phyloP scores from a whole-genome alignment of 2,888 invertebrate genomes.

The Poecilobothrus nobilitatus region DNA sequence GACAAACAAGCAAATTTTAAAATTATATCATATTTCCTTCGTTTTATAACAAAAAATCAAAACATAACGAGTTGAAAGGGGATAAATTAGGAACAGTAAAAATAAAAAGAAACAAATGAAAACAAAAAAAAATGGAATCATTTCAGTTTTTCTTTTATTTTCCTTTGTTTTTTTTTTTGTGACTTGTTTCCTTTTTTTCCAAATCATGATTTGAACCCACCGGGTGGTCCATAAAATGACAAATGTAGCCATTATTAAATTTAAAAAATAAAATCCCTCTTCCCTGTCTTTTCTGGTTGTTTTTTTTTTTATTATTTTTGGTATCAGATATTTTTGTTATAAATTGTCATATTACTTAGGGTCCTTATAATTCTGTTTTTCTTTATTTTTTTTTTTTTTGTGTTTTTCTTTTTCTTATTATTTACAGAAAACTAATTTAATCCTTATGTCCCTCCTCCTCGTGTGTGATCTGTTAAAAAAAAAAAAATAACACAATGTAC shows the following conservation, averaged over 20 bases:
- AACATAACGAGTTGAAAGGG: no score
- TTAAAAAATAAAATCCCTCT: conserved; percentile 12
- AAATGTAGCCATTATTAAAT: conserved; percentile 25
- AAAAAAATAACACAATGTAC: background rate
- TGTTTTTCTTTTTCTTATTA: background rate
- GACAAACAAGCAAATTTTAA: no score
- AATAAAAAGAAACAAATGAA: background rate
- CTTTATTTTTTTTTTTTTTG: background rate
- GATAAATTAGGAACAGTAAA: no score
- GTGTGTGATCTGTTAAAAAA: background rate
- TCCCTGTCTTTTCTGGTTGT: conserved; percentile 7
- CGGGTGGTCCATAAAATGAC: conserved; percentile 25
- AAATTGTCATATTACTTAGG: no score
- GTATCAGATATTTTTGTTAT: background rate
- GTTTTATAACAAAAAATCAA: no score
- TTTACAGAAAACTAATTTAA: background rate
- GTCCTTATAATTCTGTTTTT: no score
- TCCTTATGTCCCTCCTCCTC: background rate
- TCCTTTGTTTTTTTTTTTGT: background rate
- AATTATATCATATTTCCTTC: no score
- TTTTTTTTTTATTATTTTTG: background rate
- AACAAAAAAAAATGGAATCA: background rate
- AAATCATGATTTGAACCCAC: conserved; percentile 12
- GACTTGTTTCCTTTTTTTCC: no score
- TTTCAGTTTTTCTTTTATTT: no score